phyloP scores from a whole-genome alignment of 2,113 vertebrate species.

The Aspidoscelis tigris region DNA sequence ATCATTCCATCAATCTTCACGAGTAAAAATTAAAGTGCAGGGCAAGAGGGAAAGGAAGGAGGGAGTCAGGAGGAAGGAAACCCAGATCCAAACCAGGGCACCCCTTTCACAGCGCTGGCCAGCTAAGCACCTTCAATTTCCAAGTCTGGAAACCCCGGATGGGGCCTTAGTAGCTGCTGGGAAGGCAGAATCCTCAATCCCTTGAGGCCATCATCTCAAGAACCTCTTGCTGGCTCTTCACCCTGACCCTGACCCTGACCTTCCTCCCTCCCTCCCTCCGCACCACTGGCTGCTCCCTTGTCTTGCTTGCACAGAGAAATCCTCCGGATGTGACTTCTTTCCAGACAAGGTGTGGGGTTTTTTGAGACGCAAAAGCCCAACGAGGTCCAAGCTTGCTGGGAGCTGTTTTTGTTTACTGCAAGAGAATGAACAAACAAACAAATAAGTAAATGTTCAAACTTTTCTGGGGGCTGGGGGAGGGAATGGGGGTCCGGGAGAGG shows the following conservation, averaged over 20 bases:
- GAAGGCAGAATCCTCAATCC: conserved; percentile 33
- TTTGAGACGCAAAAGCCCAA: no score
- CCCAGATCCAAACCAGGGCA: background rate
- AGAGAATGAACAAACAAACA: no score
- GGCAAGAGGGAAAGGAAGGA: conserved; percentile 61
- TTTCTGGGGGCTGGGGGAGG: no score
- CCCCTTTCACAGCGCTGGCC: conserved; percentile 30
- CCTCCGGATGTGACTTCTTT: no score
- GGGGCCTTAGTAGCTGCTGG: conserved; percentile 28
- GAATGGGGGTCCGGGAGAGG: no score
- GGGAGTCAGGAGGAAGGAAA: conserved; percentile 44
- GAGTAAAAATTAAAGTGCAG: conserved; percentile 66
- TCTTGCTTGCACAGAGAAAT: no score
- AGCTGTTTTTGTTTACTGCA: no score
- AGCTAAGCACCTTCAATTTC: background rate
- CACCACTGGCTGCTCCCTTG: background rate
- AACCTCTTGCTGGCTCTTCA: background rate
- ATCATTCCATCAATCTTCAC: conserved; percentile 85
- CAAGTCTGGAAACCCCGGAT: conserved; percentile 1
- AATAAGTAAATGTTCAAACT: no score
- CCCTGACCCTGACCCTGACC: background rate
- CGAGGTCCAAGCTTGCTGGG: no score
- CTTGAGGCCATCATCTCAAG: conserved; percentile 65
- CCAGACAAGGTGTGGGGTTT: no score
- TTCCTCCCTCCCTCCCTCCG: background rate